Percentiles rank a stretch among this genome's conserved stretches.
Evolutionary conservation across 2,113 vertebrate species (phyloP).

Genomic region (Neogale vison): DNA sequence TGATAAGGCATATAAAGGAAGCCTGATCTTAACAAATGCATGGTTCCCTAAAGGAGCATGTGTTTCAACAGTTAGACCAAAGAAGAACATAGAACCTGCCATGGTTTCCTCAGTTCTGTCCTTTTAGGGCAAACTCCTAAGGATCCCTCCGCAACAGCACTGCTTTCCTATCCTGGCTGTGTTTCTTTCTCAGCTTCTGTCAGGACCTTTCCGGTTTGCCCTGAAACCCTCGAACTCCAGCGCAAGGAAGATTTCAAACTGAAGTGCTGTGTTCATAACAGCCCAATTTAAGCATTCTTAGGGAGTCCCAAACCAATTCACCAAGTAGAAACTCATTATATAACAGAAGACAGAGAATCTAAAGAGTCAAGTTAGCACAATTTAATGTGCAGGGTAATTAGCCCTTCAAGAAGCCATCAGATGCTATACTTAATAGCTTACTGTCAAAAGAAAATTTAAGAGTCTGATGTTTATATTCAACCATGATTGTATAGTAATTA

Average conservation of each 20-base stretch:
- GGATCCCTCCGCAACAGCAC: neutral
- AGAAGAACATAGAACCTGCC: neutral
- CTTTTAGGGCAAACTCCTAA: neutral
- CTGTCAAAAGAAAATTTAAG: slow-evolving; percentile 36
- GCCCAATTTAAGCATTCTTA: neutral
- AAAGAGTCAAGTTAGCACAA: neutral
- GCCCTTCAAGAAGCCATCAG: neutral
- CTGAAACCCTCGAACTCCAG: neutral
- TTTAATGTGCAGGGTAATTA: neutral
- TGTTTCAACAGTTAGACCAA: neutral
- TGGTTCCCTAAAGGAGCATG: slow-evolving; percentile 65
- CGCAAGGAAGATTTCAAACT: neutral
- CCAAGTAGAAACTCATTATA: slow-evolving; percentile 15
- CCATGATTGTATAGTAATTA: neutral
- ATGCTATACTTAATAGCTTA: neutral
- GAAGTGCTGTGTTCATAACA: neutral
- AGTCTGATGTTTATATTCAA: slow-evolving; percentile 1
- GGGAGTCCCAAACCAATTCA: neutral
- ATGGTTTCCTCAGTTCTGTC: neutral
- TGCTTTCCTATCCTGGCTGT: neutral
- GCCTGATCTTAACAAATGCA: slow-evolving; percentile 80
- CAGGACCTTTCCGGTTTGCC: neutral
- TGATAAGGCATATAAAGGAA: slow-evolving; percentile 85
- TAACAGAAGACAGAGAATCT: slow-evolving; percentile 1
- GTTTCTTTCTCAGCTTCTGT: neutral